A percentile compares a stretch with the other conserved stretches of the same genome.
Conservation (phyloP, 2,888 invertebrate species). For the Ceriagrion tenellum region DNA sequence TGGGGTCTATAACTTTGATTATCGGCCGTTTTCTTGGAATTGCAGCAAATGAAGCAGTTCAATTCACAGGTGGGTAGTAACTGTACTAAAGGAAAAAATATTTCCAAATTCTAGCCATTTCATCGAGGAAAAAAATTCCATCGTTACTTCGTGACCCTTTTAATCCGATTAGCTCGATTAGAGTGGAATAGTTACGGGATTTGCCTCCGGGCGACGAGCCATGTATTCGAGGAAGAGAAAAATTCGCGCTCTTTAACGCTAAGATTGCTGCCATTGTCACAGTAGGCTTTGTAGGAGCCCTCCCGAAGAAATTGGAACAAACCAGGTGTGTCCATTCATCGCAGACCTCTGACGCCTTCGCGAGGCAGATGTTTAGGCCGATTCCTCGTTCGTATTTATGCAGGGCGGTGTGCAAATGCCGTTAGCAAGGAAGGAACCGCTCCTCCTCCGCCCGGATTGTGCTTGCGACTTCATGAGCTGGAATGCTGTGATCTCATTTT, state of each 20-base stretch:
- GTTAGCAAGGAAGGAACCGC: neutral
- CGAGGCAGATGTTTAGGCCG: neutral
- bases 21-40: no score
- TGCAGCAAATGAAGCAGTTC: no score
- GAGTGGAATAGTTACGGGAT: neutral
- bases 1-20: no score
- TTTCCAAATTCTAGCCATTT: no score
- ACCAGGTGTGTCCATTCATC: constrained; percentile 18
- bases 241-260: neutral
- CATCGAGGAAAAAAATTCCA: no score
- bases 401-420: constrained; percentile 19
- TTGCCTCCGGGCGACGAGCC: neutral
- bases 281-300: neutral
- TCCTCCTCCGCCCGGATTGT: neutral
- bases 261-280: neutral
- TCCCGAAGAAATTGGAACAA: neutral
- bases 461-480: constrained; percentile 1
- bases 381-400: constrained; percentile 16
- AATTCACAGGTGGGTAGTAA: no score
- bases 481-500: constrained; percentile 36
- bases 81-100: no score
- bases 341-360: neutral
- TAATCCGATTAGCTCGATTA: neutral
- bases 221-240: neutral
- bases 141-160: neutral